Evolutionary conservation across 2,113 vertebrate genomes (phyloP).

Genomic region (Cettia cetti): DNA sequence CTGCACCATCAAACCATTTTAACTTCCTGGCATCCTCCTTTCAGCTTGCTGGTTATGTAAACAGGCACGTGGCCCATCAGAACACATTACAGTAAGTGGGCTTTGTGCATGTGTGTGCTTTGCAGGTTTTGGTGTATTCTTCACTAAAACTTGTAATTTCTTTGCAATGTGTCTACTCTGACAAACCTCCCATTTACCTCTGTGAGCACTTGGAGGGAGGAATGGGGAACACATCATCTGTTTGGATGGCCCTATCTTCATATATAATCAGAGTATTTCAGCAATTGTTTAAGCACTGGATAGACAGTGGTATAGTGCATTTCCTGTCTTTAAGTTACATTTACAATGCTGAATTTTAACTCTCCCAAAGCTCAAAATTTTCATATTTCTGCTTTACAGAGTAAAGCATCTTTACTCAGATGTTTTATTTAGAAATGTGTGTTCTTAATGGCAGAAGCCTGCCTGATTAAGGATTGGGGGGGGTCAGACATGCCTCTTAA

Average conservation of each 20-base stretch:
- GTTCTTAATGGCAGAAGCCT: background rate
- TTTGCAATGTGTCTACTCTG: background rate
- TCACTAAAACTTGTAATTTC: background rate
- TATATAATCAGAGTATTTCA: background rate
- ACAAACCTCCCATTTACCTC: background rate
- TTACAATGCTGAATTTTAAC: background rate
- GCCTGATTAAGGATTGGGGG: background rate
- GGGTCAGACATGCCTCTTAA: background rate
- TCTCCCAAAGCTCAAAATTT: background rate
- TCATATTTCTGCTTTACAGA: background rate
- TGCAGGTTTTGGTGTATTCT: background rate
- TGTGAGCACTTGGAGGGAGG: background rate
- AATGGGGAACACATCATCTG: background rate
- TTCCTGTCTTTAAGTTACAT: background rate
- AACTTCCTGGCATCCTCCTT: background rate
- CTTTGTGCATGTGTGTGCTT: background rate
- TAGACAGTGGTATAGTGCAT: background rate
- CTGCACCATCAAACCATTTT: background rate
- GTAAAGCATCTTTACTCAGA: background rate
- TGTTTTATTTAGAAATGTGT: background rate
- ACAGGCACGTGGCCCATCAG: fast-evolving
- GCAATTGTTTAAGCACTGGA: background rate
- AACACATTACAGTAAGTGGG: background rate
- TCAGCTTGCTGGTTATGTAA: background rate
- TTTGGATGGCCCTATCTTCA: background rate